Percentiles rank a stretch among this genome's conserved stretches.
phyloP scores from a whole-genome alignment of 2,888 invertebrate genomes.

The Drymonia ruficornis region DNA sequence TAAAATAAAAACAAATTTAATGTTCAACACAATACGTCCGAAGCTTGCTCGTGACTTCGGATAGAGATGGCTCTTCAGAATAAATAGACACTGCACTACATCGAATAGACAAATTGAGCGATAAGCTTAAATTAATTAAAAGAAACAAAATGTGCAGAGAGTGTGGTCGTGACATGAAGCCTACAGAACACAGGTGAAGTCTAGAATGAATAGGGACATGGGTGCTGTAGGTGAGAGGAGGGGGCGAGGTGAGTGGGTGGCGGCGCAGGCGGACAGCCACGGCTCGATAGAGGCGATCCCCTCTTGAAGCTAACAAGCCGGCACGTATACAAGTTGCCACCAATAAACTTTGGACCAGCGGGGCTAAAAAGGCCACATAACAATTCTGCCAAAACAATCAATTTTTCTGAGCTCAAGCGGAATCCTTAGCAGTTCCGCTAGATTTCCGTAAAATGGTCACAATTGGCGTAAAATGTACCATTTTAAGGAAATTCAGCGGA shows the following conservation, averaged over 20 bases:
- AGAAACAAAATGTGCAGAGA: constrained; percentile 62
- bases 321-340: constrained; percentile 64
- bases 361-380: too few species aligned
- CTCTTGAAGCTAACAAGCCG: constrained; percentile 72
- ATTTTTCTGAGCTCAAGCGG: too few species aligned
- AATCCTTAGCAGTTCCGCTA: too few species aligned
- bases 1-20: constrained; percentile 30
- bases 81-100: constrained; percentile 66
- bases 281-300: constrained; percentile 75
- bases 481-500: too few species aligned
- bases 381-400: too few species aligned
- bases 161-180: constrained; percentile 64
- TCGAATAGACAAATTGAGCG: constrained; percentile 64
- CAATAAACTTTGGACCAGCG: constrained; percentile 58
- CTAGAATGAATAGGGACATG: constrained; percentile 61
- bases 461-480: too few species aligned
- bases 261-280: constrained; percentile 81
- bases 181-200: constrained; percentile 59
- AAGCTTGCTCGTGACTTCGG: constrained; percentile 52
- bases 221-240: constrained; percentile 61
- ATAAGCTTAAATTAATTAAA: constrained; percentile 64
- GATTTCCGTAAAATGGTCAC: too few species aligned
- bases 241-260: constrained; percentile 65
- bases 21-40: constrained; percentile 35
- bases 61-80: constrained; percentile 43